phyloP scores from a whole-genome alignment of 2,113 vertebrate species.

The Grallaria varia region DNA sequence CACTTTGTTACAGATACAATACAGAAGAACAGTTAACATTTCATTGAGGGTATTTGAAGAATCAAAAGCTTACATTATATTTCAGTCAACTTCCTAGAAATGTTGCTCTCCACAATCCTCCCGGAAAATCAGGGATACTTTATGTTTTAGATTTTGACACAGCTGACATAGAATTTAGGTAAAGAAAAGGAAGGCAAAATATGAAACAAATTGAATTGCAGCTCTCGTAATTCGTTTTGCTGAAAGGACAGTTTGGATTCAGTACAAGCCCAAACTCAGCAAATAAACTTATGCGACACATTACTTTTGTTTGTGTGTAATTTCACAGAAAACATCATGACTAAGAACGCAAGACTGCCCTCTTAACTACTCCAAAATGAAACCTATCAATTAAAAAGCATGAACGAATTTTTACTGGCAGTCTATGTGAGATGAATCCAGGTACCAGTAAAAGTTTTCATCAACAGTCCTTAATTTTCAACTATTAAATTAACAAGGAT shows the following conservation, averaged over 20 bases:
- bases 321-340: neutral
- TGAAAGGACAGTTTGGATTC: neutral
- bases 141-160: neutral
- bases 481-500: neutral
- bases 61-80: neutral
- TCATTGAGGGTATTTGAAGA: slow-evolving; percentile 12
- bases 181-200: neutral
- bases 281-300: neutral
- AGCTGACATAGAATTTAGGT: neutral
- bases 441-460: neutral
- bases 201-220: neutral
- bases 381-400: neutral
- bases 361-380: neutral
- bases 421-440: neutral
- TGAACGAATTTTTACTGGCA: neutral
- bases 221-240: neutral
- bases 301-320: neutral
- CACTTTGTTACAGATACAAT: neutral
- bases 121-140: neutral
- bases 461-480: neutral
- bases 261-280: neutral
- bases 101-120: neutral
- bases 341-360: neutral
- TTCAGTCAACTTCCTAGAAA: slow-evolving; percentile 2
- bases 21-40: neutral